Evolutionary conservation across 2,888 invertebrate genomes (phyloP), one percentile per base, ranked within the genome.

Genomic region (Dione juno): DNA sequence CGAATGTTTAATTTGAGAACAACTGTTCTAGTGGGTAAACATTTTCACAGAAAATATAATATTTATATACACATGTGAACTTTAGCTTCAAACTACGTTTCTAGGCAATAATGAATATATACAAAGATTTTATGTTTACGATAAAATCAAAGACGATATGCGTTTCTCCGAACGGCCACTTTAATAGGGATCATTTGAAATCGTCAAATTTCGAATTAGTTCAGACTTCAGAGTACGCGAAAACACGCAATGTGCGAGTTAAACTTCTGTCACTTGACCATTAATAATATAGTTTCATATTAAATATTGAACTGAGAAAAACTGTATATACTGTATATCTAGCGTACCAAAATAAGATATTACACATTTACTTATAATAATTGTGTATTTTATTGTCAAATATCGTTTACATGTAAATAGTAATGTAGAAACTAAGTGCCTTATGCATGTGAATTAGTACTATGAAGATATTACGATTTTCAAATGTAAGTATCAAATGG

Each of bases 181-280:
- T 72, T 74, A 70, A 71, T 72, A 66, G 71, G 64, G 64, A 71
- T 71, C 70, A 71, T 75, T 75, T 74, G 69, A 48, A 73, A 77
- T 73, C 71, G 71, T 71, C 73, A 70, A 75, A 73, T 66, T 71
- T 72, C 67, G 65, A 69, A 74, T 72, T 72, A 72, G 71, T 50
- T 71, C 72, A 77, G 79, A 79, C 74, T 78, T 71, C 72, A 77
- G 79, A 79, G 75, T 78, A 75, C 79, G 77, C 67, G 52, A 37
- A 71, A 77, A 75, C 85, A 86, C 84, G 84, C 85, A 76, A 86
- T 81, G 69, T 68, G 59, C 76, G 75, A 81, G 78, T 84, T 82
- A 84, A 72, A 73, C 72, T 73, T 71, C 72, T 78, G 79, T 76
- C 77, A 76, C 75, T 77, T 71, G 64, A 69, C 53, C 74, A 77